These are phyloP conservation scores for Chaetophractus vellerosus DNA, from an alignment of 2,797 vertebrate species.

Conservation along the genomic window DNA sequence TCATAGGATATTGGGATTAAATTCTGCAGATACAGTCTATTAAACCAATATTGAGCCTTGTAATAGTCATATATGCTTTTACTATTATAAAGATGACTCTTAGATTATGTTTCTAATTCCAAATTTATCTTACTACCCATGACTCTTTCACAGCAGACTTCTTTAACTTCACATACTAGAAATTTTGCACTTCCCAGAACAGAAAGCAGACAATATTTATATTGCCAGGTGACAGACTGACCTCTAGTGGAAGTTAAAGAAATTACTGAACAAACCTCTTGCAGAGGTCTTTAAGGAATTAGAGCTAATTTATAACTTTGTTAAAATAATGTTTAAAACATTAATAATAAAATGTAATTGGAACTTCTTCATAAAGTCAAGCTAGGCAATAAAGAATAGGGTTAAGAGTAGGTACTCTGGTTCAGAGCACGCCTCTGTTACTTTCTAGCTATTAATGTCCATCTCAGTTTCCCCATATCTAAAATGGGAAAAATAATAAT, in stretches of 20 bases:
- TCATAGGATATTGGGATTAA: slow-evolving; percentile 59
- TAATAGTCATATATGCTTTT: slow-evolving; percentile 46
- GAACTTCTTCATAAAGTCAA: slow-evolving; percentile 42
- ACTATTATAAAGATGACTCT: slow-evolving; percentile 45
- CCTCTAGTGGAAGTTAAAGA: slow-evolving; percentile 82
- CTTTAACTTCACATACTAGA: slow-evolving; percentile 41
- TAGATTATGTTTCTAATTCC: slow-evolving; percentile 70
- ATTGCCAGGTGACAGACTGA: slow-evolving; percentile 79
- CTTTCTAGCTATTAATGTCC: slow-evolving; percentile 36
- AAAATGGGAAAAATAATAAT: slow-evolving; percentile 36
- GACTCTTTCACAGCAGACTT: slow-evolving; percentile 44
- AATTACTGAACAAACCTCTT: slow-evolving; percentile 62
- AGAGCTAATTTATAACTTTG: background rate
- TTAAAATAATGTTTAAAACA: slow-evolving; percentile 59
- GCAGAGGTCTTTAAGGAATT: background rate
- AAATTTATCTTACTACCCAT: slow-evolving; percentile 61
- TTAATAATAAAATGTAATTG: slow-evolving; percentile 24
- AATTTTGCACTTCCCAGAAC: slow-evolving; percentile 54
- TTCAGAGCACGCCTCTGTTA: background rate
- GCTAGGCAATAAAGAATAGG: background rate
- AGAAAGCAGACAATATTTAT: slow-evolving; percentile 41
- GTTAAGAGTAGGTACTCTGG: background rate
- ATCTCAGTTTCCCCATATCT: slow-evolving; percentile 9
- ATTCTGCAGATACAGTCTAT: slow-evolving; percentile 70
- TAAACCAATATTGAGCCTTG: slow-evolving; percentile 46